phyloP scores from a whole-genome alignment of 2,888 invertebrate genomes.

The Himalopsyche tibetana region DNA sequence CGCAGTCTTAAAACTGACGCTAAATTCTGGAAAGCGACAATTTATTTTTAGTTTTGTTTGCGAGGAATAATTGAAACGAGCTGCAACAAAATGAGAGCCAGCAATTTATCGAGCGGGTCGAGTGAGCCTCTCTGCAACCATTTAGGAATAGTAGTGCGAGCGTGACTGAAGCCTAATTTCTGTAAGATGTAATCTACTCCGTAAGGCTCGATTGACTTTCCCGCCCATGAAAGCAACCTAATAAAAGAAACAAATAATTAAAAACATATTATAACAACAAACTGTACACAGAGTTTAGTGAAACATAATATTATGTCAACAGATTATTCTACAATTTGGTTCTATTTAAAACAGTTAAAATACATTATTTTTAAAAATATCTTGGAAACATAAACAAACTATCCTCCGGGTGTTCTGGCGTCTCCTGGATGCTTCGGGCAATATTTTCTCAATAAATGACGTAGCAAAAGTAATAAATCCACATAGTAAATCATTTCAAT shows the following conservation, averaged over 20 bases:
- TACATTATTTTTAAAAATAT: no score
- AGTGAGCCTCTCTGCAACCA: constrained; percentile 99
- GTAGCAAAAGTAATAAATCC: no score
- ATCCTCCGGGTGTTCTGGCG: no score
- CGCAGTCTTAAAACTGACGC: neutral
- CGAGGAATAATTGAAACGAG: constrained; percentile 81
- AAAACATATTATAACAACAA: neutral
- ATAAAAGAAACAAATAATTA: constrained; percentile 49
- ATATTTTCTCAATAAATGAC: no score
- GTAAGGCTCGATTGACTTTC: constrained; percentile 98
- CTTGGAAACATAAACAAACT: no score
- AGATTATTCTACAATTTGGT: no score
- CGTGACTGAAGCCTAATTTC: constrained; percentile 97
- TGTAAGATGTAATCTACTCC: constrained; percentile 99
- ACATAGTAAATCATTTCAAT: no score
- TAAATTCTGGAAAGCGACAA: neutral
- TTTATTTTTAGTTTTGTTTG: constrained; percentile 67
- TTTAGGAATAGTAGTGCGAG: constrained; percentile 98
- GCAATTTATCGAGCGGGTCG: constrained; percentile 96
- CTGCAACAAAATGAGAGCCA: constrained; percentile 86
- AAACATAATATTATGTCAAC: neutral
- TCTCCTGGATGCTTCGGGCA: no score
- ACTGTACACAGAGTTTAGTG: neutral
- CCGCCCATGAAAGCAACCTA: constrained; percentile 90
- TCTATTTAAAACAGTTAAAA: no score